Base-by-base conservation (phyloP, 2,888 invertebrate species). In the Hermodice carunculata region DNA sequence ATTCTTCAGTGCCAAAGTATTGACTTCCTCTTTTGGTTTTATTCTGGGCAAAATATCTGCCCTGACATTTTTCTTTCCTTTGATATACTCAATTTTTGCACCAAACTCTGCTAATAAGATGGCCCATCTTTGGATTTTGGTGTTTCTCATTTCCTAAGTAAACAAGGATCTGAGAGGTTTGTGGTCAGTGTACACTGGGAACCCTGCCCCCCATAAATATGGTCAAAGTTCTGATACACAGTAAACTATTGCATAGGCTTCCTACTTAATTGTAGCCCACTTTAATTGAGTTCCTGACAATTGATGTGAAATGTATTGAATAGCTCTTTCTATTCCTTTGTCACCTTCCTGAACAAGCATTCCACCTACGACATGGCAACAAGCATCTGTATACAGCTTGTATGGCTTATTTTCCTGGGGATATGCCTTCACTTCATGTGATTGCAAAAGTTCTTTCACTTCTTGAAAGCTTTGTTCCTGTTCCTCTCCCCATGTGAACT, bases 191-290 rank as follows among this genome's bases (percentile, higher is more conserved):
- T 32, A 32, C 3, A 53, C 32, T 11, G 14, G n/a, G 19, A 53
- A 53, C 3, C 8, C 6, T 8, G 53, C 31, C 3, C 53, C 53
- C n/a, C 31, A 31, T 53, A 53, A 53, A 32, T 53, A 53, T 14
- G 53, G 53, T n/a, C 53, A 22, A 14, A 53, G 22, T 53, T 53
- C 32, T 53, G 6, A 5, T 3, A 53, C 17, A 11, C 32, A 29
- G 31, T 53, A 53, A n/a, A 53, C 22, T 8, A 53, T 19, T 3
- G 53, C 53, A 53, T 17, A 53, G 19, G 53, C 53, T 32, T 53
- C 53, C 37, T 53, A 32, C n/a, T 32, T 34, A 31, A 53, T 34
- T 11, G 53, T 53, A 29, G 32, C 19, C 32, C 34, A 53, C 22
- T 19, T 29, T 19, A 3, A 3, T 32, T 53, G 53, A 8, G n/a